Conservation (phyloP, 2,797 vertebrate genomes). For the Enteromius argenteus region DNA sequence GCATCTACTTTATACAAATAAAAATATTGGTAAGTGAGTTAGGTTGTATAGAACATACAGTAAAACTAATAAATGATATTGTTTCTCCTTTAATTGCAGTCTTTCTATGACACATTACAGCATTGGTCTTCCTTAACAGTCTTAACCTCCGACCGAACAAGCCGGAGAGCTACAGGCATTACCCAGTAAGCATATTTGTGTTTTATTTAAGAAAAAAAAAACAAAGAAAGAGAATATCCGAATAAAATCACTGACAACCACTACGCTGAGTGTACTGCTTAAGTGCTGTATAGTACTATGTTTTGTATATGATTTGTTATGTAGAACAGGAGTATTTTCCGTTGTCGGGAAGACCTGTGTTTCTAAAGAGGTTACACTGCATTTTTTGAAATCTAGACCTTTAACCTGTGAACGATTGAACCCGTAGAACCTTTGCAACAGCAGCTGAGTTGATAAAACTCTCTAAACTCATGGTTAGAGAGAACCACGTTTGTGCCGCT, state of each 20-base stretch:
- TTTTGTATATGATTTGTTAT: constrained; percentile 7
- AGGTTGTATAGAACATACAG: constrained; percentile 57
- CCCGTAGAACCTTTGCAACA: constrained; percentile 82
- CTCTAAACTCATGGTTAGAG: too few species aligned
- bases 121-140: constrained; percentile 57
- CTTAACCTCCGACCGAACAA: constrained; percentile 3
- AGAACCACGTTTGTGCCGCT: constrained; percentile 8
- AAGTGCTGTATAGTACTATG: constrained; percentile 55
- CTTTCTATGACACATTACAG: constrained; percentile 68
- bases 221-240: not conserved
- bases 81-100: constrained; percentile 65
- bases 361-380: constrained; percentile 51
- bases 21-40: constrained; percentile 67
- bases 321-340: constrained; percentile 20
- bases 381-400: constrained; percentile 55
- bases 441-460: constrained; percentile 71
- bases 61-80: constrained; percentile 52
- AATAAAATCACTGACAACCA: constrained; percentile 37
- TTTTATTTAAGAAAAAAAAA: not conserved
- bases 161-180: constrained; percentile 36
- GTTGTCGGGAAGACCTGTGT: constrained; percentile 44
- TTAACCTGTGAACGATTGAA: constrained; percentile 59
- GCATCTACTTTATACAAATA: constrained; percentile 56
- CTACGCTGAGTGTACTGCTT: constrained; percentile 42
- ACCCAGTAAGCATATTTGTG: constrained; percentile 10